Base-by-base conservation (phyloP, 2,113 vertebrate species). In the Seriola aureovittata region DNA sequence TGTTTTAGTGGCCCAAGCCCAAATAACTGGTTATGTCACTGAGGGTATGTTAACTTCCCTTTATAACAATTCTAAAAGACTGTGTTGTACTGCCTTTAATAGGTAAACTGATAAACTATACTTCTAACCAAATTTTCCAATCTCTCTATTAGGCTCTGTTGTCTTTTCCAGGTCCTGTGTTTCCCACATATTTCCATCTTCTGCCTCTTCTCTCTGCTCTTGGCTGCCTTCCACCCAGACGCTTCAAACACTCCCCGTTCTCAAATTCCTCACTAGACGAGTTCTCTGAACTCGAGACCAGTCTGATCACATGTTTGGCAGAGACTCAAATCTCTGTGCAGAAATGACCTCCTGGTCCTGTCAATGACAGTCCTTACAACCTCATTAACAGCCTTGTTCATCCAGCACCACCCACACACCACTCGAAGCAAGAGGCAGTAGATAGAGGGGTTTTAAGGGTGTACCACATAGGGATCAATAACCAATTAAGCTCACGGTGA, bases 331-430 rank as follows among this genome's bases (percentile, higher is more conserved):
- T 40, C 48, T 32, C 69, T 57, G 21, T n/a, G n/a, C 62, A 76
- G 58, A 38, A 44, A 63, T 29, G 71, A 75, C 66, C 71, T 29
- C 34, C 77, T 58, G 65, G 40, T 69, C 44, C 25, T 8, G 46
- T 70, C 57, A 25, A 34, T 78, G 59, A 70, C 16, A 25, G 23
- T 32, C 23, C 92, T 81, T 57, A 86, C 75, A 78, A 93, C 75
- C 80, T 89, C 65, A 68, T 90, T 89, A 71, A 91, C 93, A 88
- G 93, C 85, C 4, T 57, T 77, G 80, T 57, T 88, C 87, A 78
- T 95, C 88, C 57, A 94, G 36, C 72, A 90, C 91, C n/a, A 92
- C 93, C 93, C 95, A 95, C 52, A 95, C 92, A 50, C 93, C 90
- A 0, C 87, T 88, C 23, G 94, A 95, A 82, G 93, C 93, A 74